Percentiles rank a stretch among this genome's conserved stretches.
Evolutionary conservation across 2,113 vertebrate genomes (phyloP).

Genomic region (Semicossyphus pulcher): DNA sequence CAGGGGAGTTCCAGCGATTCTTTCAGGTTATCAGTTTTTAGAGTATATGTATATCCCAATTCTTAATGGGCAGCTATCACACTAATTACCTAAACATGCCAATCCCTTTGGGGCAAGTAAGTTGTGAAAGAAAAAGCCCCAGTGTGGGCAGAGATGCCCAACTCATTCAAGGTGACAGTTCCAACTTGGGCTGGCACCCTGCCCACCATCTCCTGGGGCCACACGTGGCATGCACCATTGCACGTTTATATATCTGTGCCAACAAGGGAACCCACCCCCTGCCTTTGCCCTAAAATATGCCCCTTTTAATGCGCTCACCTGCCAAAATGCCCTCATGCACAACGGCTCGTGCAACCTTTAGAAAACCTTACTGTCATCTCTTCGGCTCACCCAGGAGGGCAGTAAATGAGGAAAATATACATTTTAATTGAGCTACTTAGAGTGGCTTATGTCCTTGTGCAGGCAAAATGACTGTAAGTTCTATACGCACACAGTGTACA

Average conservation of each 20-base stretch:
- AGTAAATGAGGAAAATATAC: slow-evolving; percentile 72
- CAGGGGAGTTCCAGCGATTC: not conserved
- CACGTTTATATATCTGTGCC: slow-evolving; percentile 50
- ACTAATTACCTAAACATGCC: slow-evolving; percentile 51
- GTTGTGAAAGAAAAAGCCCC: slow-evolving; percentile 40
- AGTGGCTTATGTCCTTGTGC: slow-evolving; percentile 72
- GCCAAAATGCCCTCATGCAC: slow-evolving; percentile 66
- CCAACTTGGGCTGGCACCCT: slow-evolving; percentile 67
- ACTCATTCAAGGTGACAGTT: slow-evolving; percentile 70
- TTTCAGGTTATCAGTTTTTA: slow-evolving; percentile 16
- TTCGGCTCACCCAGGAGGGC: slow-evolving; percentile 62
- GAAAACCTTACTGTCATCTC: slow-evolving; percentile 65
- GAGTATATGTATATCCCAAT: slow-evolving; percentile 23
- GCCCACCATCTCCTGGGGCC: slow-evolving; percentile 50
- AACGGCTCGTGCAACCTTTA: slow-evolving; percentile 55
- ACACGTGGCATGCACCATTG: slow-evolving; percentile 62
- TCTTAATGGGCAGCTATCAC: slow-evolving; percentile 31
- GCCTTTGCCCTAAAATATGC: slow-evolving; percentile 60
- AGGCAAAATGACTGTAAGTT: slow-evolving; percentile 63
- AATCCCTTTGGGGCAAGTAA: slow-evolving; percentile 40
- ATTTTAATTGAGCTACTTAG: slow-evolving; percentile 77
- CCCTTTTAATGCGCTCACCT: slow-evolving; percentile 65
- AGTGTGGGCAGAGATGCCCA: slow-evolving; percentile 51
- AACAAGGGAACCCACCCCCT: slow-evolving; percentile 41
- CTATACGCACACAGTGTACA: slow-evolving; percentile 65